A percentile compares a stretch with the other conserved stretches of the same genome.
Conservation (phyloP, 2,113 vertebrate genomes). For the Bos javanicus region DNA sequence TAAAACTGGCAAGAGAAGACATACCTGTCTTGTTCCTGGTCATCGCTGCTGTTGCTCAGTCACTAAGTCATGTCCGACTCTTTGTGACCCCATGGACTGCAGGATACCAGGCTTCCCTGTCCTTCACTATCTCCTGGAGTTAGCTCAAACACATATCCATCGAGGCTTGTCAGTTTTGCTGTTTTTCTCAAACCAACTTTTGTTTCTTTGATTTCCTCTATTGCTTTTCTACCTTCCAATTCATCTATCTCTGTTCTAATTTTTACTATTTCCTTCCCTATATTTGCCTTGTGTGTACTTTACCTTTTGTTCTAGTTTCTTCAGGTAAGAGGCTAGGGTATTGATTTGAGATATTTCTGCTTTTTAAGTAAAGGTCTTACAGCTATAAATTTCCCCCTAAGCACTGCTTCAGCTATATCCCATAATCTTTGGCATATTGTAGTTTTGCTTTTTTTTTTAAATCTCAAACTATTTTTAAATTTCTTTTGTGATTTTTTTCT, state of each 20-base stretch:
- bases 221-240: neutral
- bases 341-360: neutral
- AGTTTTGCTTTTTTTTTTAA: neutral
- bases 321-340: neutral
- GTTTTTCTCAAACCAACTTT: neutral
- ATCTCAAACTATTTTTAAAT: neutral
- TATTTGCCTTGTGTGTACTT: neutral
- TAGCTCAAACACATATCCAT: neutral
- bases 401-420: neutral
- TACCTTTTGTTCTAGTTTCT: neutral
- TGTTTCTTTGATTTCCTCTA: constrained; percentile 6
- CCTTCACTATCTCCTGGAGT: neutral
- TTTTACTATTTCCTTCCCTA: neutral
- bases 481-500: constrained; percentile 6
- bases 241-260: neutral
- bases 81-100: neutral
- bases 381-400: neutral
- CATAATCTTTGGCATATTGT: neutral
- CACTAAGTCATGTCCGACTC: neutral
- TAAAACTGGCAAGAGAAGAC: neutral
- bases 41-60: neutral
- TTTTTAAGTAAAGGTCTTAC: neutral
- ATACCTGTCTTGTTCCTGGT: neutral
- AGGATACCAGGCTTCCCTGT: neutral
- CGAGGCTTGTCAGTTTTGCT: neutral